phyloP scores from a whole-genome alignment of 2,113 vertebrate genomes.

The Philantomba maxwellii region DNA sequence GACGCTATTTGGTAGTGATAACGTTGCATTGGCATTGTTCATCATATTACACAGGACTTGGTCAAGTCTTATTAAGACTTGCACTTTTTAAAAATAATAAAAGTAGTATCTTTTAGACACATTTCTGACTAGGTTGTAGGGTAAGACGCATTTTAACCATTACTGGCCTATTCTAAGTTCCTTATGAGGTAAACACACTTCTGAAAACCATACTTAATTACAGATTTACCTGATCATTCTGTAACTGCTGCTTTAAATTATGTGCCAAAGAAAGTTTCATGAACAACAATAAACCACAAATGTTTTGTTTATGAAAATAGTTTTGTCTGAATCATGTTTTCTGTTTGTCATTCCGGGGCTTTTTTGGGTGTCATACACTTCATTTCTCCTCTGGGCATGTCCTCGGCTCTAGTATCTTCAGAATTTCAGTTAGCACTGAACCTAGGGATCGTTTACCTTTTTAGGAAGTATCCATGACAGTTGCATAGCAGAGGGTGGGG shows the following conservation, averaged over 20 bases:
- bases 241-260: slow-evolving; percentile 30
- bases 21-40: not conserved
- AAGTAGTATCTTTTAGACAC: not conserved
- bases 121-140: not conserved
- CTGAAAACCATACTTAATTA: slow-evolving; percentile 28
- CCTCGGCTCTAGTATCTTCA: not conserved
- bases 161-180: not conserved
- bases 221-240: slow-evolving; percentile 21
- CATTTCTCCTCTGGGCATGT: not conserved
- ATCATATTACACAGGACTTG: not conserved
- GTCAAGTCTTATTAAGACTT: not conserved
- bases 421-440: not conserved
- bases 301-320: not conserved
- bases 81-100: not conserved
- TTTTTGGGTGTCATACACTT: not conserved
- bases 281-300: slow-evolving; percentile 5
- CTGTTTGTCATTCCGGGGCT: not conserved
- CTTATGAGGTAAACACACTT: slow-evolving; percentile 15
- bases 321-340: not conserved
- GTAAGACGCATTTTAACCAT: not conserved
- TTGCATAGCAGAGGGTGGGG: not conserved
- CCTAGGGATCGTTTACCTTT: not conserved
- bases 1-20: not conserved
- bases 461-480: not conserved
- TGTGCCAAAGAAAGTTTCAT: slow-evolving; percentile 5